These are phyloP conservation scores for Cryptotermes secundus DNA, from an alignment of 1,140 invertebrate genomes.

Conservation along the genomic window DNA sequence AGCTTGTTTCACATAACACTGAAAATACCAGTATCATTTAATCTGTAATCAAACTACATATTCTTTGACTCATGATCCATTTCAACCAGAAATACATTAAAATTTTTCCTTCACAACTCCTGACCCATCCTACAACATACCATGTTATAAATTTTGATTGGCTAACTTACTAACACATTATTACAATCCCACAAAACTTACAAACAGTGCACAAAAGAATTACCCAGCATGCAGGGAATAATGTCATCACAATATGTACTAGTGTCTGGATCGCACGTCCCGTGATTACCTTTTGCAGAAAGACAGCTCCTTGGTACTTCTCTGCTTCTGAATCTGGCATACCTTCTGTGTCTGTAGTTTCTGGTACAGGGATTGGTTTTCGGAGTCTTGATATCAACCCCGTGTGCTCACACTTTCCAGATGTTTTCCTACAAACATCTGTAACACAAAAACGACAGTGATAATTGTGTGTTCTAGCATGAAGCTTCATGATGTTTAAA, in stretches of 20 bases:
- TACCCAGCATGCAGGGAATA: neutral
- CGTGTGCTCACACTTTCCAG: neutral
- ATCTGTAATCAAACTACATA: too few species aligned
- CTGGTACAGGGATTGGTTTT: conserved; percentile 39
- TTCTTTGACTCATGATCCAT: too few species aligned
- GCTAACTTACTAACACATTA: neutral
- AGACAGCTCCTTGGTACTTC: conserved; percentile 57
- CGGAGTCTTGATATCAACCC: neutral
- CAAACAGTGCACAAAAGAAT: neutral
- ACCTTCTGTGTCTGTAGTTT: conserved; percentile 57
- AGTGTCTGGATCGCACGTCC: conserved; percentile 68
- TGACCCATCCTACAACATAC: too few species aligned
- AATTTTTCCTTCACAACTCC: too few species aligned
- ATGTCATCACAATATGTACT: conserved; percentile 50
- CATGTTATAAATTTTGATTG: neutral
- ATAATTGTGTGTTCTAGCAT: too few species aligned
- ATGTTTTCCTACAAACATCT: neutral
- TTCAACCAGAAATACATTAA: too few species aligned
- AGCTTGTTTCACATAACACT: too few species aligned
- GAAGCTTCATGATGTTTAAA: neutral
- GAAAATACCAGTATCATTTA: too few species aligned
- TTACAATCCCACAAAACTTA: neutral
- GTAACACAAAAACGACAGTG: neutral
- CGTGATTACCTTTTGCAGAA: conserved; percentile 64
- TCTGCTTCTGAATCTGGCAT: conserved; percentile 55